Evolutionary conservation across 2,797 vertebrate species (phyloP).

Genomic region (Acrossocheilus wenchowensis): DNA sequence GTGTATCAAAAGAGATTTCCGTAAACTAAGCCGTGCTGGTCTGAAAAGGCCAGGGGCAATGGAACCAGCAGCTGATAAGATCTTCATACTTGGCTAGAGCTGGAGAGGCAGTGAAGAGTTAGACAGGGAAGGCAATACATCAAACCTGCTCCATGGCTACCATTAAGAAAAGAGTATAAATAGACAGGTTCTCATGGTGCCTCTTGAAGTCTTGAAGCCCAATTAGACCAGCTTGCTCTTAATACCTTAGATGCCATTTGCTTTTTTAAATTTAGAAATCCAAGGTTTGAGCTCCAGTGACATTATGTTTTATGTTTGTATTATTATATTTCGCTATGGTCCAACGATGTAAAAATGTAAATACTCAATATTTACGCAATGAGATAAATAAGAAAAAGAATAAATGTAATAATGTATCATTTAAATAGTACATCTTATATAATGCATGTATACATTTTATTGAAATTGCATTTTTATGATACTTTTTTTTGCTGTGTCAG

Average conservation of each 20-base stretch:
- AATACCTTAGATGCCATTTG: conserved; percentile 46
- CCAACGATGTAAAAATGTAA: not conserved
- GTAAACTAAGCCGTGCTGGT: conserved; percentile 54
- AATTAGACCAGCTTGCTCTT: conserved; percentile 51
- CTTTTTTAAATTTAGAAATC: not conserved
- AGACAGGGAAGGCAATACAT: conserved; percentile 68
- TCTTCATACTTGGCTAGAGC: conserved; percentile 70
- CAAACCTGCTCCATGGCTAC: conserved; percentile 58
- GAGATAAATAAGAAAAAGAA: not conserved
- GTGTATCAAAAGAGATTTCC: conserved; percentile 59
- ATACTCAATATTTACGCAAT: not conserved
- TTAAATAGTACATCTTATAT: not conserved
- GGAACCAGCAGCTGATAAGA: conserved; percentile 63
- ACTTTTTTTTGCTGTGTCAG: not conserved
- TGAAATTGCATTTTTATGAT: not conserved
- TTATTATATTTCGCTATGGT: not conserved
- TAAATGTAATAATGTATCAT: not conserved
- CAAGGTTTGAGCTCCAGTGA: conserved; percentile 3
- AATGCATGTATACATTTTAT: not conserved
- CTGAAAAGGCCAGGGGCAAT: conserved; percentile 62
- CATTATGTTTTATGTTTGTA: not conserved
- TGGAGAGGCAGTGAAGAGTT: conserved; percentile 66
- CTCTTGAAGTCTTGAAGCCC: conserved; percentile 51
- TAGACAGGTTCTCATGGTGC: conserved; percentile 58
- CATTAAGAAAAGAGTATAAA: conserved; percentile 43